Conservation (phyloP, 2,888 invertebrate genomes). For the Rhynchonema sp. region DNA sequence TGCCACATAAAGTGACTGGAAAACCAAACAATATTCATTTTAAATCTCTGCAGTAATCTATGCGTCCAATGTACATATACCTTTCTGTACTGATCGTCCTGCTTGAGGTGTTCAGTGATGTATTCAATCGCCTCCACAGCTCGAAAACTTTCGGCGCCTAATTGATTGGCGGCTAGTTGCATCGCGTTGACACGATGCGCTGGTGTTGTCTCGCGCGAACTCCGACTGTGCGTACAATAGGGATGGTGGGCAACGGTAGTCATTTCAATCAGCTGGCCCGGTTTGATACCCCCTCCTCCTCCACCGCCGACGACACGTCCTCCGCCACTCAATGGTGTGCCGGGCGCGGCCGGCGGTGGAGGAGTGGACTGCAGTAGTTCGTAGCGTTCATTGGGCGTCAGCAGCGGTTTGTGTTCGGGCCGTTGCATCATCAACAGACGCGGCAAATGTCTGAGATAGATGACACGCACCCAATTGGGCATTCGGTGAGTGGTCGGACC, state of each 20-base stretch:
- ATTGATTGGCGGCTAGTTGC: not conserved
- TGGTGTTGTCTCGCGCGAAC: no score
- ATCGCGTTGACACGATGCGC: not conserved
- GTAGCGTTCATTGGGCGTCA: not conserved
- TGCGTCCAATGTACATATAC: slow-evolving; percentile 10
- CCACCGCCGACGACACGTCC: no score
- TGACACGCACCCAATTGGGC: slow-evolving; percentile 77
- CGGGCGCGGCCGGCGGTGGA: no score
- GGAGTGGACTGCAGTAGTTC: no score
- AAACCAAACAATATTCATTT: not conserved
- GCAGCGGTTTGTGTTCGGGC: slow-evolving; percentile 37
- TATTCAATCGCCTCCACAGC: slow-evolving; percentile 18
- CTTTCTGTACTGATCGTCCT: slow-evolving; percentile 24
- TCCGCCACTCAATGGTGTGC: not conserved
- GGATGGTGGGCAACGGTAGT: slow-evolving; percentile 1
- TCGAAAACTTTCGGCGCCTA: not conserved
- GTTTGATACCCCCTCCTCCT: not conserved
- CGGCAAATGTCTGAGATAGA: slow-evolving; percentile 61
- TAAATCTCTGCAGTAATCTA: no score
- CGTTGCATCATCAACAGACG: slow-evolving; percentile 76
- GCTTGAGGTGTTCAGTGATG: slow-evolving; percentile 26
- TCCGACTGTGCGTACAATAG: not conserved
- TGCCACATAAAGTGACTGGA: not conserved
- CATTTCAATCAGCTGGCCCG: slow-evolving; percentile 1
- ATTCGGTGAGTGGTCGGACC: slow-evolving; percentile 40